Evolutionary conservation across 2,888 invertebrate species (phyloP), one percentile per base, ranked within the genome.

Genomic region (Aproaerema taeniolella): DNA sequence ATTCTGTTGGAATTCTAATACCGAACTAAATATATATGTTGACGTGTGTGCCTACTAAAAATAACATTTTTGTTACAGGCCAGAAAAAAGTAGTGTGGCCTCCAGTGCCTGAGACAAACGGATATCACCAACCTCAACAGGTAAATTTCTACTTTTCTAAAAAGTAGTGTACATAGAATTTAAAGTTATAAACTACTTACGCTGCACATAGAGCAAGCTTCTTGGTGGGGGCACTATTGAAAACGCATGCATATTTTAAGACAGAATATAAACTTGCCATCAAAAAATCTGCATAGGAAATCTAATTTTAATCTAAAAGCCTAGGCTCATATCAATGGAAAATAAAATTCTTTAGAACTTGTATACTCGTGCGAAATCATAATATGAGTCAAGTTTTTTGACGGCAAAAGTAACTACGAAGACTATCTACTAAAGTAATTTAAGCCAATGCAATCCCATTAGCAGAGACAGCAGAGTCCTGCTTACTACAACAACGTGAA

Each of bases 41-140:
- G n/a, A n/a, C n/a, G n/a, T n/a, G n/a, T n/a, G n/a, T n/a, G n/a
- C n/a, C n/a, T n/a, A n/a, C n/a, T n/a, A n/a, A n/a, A n/a, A n/a
- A n/a, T n/a, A n/a, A n/a, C n/a, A n/a, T 20, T 50, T 53, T 78
- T 72, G 72, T 89, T 89, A 9, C 86, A 95, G 95, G 92, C 75
- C 89, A 92, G 61, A 95, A 94, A 88, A 91, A 93, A 83, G 94
- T 95, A 64, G 93, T 94, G 78, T 95, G 95, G 95, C 95, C 95
- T 52, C 95, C 95, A 53, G 91, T 91, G 69, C 91, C 91, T 52
- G 89, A 91, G 72, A 90, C 91, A 51, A 88, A 89, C 77, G 89
- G 89, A 42, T 82, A 89, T 56, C 88, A 89, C 53, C 88, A 90
- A 61, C 52, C 85, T 57, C 89, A 88, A 69, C 31, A 30, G 42